Percentiles rank a stretch among this genome's conserved stretches.
These are phyloP conservation scores for Calliphora vomitoria DNA, from an alignment of 2,888 invertebrate species.

Conservation along the genomic window DNA sequence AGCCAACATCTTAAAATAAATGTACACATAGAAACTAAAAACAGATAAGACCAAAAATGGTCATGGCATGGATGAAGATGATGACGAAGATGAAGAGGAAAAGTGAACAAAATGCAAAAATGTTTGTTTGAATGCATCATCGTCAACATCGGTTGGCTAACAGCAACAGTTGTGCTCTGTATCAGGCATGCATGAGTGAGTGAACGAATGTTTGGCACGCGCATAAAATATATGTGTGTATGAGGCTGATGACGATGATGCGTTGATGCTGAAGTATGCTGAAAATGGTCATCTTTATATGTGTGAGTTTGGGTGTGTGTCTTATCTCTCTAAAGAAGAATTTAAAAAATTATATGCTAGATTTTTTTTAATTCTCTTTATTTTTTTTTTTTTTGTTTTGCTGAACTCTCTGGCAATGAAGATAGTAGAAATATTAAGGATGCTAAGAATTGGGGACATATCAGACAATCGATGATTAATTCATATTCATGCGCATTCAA, in stretches of 20 bases:
- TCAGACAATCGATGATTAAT: conserved; percentile 80
- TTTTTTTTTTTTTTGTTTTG: not conserved
- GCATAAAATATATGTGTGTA: conserved; percentile 61
- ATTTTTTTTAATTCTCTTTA: conserved; percentile 42
- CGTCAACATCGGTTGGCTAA: conserved; percentile 9
- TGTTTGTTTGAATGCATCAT: conserved; percentile 56
- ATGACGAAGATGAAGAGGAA: conserved; percentile 50
- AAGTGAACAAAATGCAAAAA: conserved; percentile 65
- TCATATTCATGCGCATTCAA: conserved; percentile 72
- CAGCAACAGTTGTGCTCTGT: conserved; percentile 25
- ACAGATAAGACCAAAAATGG: conserved; percentile 64
- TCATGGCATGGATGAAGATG: conserved; percentile 44
- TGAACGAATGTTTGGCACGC: conserved; percentile 71
- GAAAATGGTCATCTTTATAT: conserved; percentile 34
- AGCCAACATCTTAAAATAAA: conserved; percentile 36
- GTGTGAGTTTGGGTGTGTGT: conserved; percentile 29
- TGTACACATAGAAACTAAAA: conserved; percentile 38
- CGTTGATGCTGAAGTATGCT: conserved; percentile 66
- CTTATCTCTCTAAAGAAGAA: conserved; percentile 63
- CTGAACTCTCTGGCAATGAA: conserved; percentile 55
- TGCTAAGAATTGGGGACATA: conserved; percentile 75
- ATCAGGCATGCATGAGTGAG: conserved; percentile 52
- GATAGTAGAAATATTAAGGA: conserved; percentile 67
- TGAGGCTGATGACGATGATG: conserved; percentile 47
- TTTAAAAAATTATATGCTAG: conserved; percentile 66